phyloP scores from a whole-genome alignment of 1,140 invertebrate species.

The Pinna nobilis region DNA sequence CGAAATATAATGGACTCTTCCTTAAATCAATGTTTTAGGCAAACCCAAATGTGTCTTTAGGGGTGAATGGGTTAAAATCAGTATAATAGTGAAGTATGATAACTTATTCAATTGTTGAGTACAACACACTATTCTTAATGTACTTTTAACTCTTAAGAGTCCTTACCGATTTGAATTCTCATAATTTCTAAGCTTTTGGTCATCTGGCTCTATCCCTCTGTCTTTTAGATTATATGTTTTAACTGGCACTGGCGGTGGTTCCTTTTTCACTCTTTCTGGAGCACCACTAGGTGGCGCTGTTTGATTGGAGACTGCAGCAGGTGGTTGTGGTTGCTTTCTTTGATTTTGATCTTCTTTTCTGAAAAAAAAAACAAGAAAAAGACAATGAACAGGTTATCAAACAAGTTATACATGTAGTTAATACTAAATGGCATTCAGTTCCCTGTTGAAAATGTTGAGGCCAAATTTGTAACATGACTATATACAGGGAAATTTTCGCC shows the following conservation, averaged over 20 bases:
- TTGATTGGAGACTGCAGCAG: conserved; percentile 18
- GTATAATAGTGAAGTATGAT: too few species aligned
- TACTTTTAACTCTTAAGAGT: too few species aligned
- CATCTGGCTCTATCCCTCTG: conserved; percentile 62
- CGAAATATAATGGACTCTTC: too few species aligned
- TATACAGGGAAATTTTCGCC: too few species aligned
- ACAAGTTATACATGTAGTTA: too few species aligned
- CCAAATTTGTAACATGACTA: not conserved
- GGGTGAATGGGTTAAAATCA: too few species aligned
- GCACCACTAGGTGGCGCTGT: not conserved
- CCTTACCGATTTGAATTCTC: conserved; percentile 68
- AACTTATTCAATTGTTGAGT: too few species aligned
- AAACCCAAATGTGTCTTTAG: too few species aligned
- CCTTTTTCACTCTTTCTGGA: conserved; percentile 44
- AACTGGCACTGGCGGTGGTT: conserved; percentile 65
- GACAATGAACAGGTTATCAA: too few species aligned
- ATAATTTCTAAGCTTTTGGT: conserved; percentile 65
- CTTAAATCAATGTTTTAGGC: too few species aligned
- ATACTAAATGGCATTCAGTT: not conserved
- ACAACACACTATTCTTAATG: too few species aligned
- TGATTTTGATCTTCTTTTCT: conserved; percentile 38
- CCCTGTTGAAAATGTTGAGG: not conserved
- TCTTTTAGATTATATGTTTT: conserved; percentile 67
- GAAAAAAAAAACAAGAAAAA: conserved; percentile 15
- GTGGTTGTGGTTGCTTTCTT: not conserved